Conservation (phyloP, 2,113 vertebrate genomes). For the Stegastes partitus region DNA sequence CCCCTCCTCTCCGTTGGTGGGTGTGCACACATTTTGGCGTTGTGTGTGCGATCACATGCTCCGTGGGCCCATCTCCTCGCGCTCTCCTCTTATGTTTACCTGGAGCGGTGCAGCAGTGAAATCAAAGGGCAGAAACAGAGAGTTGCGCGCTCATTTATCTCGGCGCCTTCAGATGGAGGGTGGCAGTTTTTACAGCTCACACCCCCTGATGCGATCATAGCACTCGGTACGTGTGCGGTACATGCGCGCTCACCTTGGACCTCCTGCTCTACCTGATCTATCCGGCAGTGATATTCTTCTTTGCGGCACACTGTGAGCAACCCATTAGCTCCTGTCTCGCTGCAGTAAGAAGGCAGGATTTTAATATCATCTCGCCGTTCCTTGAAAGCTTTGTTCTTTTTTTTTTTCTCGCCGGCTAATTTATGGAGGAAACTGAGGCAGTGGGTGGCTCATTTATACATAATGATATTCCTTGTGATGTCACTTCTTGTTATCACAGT, state of each 20-base stretch:
- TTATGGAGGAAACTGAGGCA: slow-evolving; percentile 63
- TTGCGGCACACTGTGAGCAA: slow-evolving; percentile 21
- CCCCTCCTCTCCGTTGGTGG: slow-evolving; percentile 2
- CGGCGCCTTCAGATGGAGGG: slow-evolving; percentile 60
- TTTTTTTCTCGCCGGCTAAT: slow-evolving; percentile 57
- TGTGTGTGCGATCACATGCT: slow-evolving; percentile 44
- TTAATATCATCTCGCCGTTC: slow-evolving; percentile 47
- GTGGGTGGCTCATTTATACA: slow-evolving; percentile 70
- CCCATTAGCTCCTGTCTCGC: slow-evolving; percentile 43
- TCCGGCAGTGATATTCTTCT: slow-evolving; percentile 10
- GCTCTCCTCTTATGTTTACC: slow-evolving; percentile 62
- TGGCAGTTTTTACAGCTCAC: slow-evolving; percentile 55
- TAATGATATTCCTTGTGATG: slow-evolving; percentile 78
- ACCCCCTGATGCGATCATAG: slow-evolving; percentile 66
- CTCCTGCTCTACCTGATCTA: slow-evolving; percentile 47
- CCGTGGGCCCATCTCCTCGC: slow-evolving; percentile 29
- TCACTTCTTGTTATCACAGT: slow-evolving; percentile 66
- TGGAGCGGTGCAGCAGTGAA: slow-evolving; percentile 55
- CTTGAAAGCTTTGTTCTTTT: slow-evolving; percentile 72
- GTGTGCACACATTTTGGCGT: slow-evolving; percentile 5
- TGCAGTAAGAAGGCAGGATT: slow-evolving; percentile 42
- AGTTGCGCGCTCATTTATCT: slow-evolving; percentile 71
- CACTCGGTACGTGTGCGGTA: slow-evolving; percentile 28
- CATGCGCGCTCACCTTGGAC: slow-evolving; percentile 49
- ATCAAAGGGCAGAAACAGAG: slow-evolving; percentile 73